A percentile compares a stretch with the other conserved stretches of the same genome.
Conservation (phyloP, 92 coral and sea anemone species). For the Palythoa grandis region DNA sequence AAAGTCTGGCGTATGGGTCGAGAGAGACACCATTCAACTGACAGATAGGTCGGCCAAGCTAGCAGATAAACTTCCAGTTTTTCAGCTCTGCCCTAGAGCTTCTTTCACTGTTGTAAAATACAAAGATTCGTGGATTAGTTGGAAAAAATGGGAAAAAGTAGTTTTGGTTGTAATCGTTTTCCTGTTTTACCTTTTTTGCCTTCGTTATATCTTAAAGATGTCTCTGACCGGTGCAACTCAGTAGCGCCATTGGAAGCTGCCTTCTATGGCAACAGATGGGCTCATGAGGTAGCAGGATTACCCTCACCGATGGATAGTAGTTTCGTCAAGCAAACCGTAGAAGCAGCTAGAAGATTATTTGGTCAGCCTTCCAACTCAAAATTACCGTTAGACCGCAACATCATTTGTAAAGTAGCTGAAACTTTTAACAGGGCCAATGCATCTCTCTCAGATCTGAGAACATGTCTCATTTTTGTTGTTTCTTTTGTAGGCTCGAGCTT, state of each 20-base stretch:
- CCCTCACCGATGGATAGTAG: conserved; percentile 36
- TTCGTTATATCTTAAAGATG: conserved; percentile 47
- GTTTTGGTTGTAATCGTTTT: conserved; percentile 37
- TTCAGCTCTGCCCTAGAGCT: conserved; percentile 49
- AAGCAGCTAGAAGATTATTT: too few relatives aligned
- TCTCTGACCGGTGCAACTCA: conserved; percentile 40
- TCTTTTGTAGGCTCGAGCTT: background rate
- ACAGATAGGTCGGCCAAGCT: conserved; percentile 20
- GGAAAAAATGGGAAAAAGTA: conserved; percentile 63
- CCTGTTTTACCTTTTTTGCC: conserved; percentile 42
- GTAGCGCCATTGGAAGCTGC: conserved; percentile 53
- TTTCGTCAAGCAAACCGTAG: background rate
- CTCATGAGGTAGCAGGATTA: conserved; percentile 56
- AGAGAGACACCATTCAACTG: conserved; percentile 5
- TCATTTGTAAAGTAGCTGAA: background rate
- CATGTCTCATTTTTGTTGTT: background rate
- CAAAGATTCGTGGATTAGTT: conserved; percentile 56
- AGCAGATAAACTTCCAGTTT: conserved; percentile 52
- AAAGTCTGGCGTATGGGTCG: conserved; percentile 32
- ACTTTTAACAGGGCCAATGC: background rate
- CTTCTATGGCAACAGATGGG: conserved; percentile 62
- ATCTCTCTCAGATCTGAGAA: background rate
- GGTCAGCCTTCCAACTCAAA: too few relatives aligned
- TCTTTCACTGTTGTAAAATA: conserved; percentile 58
- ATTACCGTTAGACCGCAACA: background rate